Evolutionary conservation across 2,113 vertebrate genomes (phyloP).

Genomic region (Zootoca vivipara): DNA sequence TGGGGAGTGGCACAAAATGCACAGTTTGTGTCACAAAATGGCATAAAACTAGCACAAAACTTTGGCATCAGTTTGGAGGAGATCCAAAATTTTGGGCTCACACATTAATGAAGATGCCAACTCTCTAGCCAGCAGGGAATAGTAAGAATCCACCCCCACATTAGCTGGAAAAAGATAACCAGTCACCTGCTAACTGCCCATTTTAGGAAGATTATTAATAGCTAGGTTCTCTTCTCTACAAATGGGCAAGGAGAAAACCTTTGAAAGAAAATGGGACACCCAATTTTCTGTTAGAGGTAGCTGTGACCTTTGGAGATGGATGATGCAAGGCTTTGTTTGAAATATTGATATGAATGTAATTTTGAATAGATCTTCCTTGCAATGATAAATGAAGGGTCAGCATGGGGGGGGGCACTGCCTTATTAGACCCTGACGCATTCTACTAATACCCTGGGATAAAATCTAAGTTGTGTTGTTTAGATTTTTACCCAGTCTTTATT

Average conservation of each 20-base stretch:
- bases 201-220: constrained; percentile 73
- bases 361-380: neutral
- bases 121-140: constrained; percentile 69
- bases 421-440: neutral
- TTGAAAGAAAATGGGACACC: neutral
- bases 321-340: neutral
- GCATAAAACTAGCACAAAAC: too few species aligned
- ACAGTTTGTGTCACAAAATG: too few species aligned
- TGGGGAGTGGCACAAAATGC: too few species aligned
- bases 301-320: neutral
- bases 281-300: neutral
- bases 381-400: neutral
- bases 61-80: too few species aligned
- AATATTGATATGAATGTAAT: neutral
- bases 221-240: constrained; percentile 47
- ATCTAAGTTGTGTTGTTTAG: neutral
- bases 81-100: too few species aligned
- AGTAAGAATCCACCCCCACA: constrained; percentile 69
- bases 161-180: constrained; percentile 77
- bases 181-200: constrained; percentile 77
- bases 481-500: too few species aligned
- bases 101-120: too few species aligned
- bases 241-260: constrained; percentile 19
- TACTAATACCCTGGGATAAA: neutral
- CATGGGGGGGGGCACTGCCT: neutral